These are phyloP conservation scores for Setophaga coronata DNA, from an alignment of 2,113 vertebrate genomes.

Conservation along the genomic window DNA sequence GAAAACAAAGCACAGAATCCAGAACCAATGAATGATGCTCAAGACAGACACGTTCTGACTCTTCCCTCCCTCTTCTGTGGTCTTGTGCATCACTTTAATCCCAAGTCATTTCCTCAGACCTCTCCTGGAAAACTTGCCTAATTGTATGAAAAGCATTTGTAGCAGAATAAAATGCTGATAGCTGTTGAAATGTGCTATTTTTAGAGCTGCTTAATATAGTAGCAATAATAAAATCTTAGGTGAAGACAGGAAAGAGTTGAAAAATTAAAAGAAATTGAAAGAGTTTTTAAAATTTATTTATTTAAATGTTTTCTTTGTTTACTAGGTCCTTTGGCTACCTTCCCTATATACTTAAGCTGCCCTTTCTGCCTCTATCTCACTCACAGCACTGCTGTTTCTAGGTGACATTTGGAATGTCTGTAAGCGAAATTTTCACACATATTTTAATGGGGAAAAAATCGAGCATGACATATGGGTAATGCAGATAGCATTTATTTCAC, in stretches of 20 bases:
- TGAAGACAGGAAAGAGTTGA: background rate
- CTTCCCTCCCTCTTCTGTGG: background rate
- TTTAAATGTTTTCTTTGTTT: background rate
- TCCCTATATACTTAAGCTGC: background rate
- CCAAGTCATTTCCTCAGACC: background rate
- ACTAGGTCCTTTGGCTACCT: background rate
- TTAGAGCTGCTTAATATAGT: background rate
- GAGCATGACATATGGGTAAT: background rate
- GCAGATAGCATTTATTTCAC: conserved; percentile 33
- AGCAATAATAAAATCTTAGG: background rate
- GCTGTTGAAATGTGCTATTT: background rate
- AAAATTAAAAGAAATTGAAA: background rate
- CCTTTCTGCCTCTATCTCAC: background rate
- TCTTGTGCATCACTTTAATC: background rate
- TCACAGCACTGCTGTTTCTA: background rate
- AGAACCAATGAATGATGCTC: background rate
- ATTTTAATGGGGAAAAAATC: conserved; percentile 24
- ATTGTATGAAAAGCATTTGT: background rate
- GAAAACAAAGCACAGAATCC: background rate
- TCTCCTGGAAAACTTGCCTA: background rate
- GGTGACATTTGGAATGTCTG: conserved; percentile 35
- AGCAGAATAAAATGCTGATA: background rate
- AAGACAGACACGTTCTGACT: background rate
- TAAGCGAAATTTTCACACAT: background rate
- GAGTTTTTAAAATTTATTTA: background rate